Base-by-base conservation (phyloP, 2,113 vertebrate genomes). In the Clarias magur region DNA sequence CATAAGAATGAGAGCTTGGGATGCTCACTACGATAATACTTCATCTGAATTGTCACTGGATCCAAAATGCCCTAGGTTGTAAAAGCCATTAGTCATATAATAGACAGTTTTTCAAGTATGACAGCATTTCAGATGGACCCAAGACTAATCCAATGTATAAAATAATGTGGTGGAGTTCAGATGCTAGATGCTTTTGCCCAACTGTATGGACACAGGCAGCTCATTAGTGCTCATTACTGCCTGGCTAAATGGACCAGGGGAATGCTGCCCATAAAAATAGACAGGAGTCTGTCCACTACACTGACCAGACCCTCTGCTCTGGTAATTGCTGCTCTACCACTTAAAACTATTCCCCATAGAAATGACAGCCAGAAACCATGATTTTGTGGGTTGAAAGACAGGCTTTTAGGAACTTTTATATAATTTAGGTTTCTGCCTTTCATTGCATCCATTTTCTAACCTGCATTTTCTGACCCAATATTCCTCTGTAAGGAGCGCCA, bases 181-280 rank as follows among this genome's bases (percentile, higher is more conserved):
- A 89, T 88, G 59, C 87, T 89, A 76, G 91, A 73, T 92, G 92
- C 94, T 93, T 93, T 91, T 90, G 84, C 89, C 83, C 89, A 92
- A 85, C 91, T 89, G 48, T 89, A 89, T 92, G 56, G 88, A 94
- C 91, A 92, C 91, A 91, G 89, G 89, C 89, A 86, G 89, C 91
- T 95, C 92, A 94, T 94, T 95, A 93, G 92, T 91, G 92, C 92
- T 93, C 93, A 94, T 94, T 93, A 94, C 91, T 42, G 92, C 89
- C 91, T 88, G 93, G 94, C 92, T 94, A 94, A 95, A 95, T 94
- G 94, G 93, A 86, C 88, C 57, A 90, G 89, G 89, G 83, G 88
- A 79, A 80, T 85, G 82, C 85, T 81, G 81, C 34, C 90, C 88
- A 92, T 93, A 95, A 95, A 96, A 95, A 95, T 93, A 94, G 94